These are phyloP conservation scores for Subanguina moxae DNA, from an alignment of 1,140 invertebrate genomes.

Conservation along the genomic window DNA sequence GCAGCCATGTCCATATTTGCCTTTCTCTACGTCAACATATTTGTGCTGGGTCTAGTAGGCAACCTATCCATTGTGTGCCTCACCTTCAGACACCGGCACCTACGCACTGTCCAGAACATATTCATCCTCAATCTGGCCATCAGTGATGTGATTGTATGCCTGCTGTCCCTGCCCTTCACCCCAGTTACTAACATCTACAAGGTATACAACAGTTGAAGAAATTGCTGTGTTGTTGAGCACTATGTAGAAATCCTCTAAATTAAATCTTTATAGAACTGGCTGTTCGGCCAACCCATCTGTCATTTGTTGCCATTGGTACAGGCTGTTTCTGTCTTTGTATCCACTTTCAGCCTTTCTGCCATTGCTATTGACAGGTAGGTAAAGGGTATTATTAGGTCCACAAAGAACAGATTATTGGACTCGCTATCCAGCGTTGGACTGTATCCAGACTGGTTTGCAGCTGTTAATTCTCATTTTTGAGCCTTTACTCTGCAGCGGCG, in stretches of 20 bases:
- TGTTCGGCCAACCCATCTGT: slow-evolving; percentile 59
- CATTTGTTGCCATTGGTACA: slow-evolving; percentile 60
- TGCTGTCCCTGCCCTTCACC: slow-evolving; percentile 89
- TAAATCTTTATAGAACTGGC: no score
- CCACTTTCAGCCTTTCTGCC: slow-evolving; percentile 53
- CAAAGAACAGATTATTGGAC: no score
- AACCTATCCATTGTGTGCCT: slow-evolving; percentile 48
- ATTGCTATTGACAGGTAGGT: slow-evolving; percentile 58
- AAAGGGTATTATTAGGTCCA: no score
- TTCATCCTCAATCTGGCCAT: slow-evolving; percentile 93
- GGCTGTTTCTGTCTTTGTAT: slow-evolving; percentile 54
- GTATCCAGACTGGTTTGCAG: no score
- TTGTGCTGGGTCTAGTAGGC: slow-evolving; percentile 52
- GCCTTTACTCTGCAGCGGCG: no score
- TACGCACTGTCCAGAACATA: slow-evolving; percentile 83
- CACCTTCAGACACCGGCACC: slow-evolving; percentile 40
- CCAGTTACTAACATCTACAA: slow-evolving; percentile 63
- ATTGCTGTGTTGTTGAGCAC: no score
- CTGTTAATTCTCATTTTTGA: no score
- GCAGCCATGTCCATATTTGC: slow-evolving; percentile 41
- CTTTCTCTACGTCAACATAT: slow-evolving; percentile 52
- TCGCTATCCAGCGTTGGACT: no score
- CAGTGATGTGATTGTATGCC: slow-evolving; percentile 85
- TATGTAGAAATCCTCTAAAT: no score
- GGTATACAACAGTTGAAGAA: no score